Conservation (phyloP, 2,113 vertebrate genomes). For the Forbesichthys papilliferus region DNA sequence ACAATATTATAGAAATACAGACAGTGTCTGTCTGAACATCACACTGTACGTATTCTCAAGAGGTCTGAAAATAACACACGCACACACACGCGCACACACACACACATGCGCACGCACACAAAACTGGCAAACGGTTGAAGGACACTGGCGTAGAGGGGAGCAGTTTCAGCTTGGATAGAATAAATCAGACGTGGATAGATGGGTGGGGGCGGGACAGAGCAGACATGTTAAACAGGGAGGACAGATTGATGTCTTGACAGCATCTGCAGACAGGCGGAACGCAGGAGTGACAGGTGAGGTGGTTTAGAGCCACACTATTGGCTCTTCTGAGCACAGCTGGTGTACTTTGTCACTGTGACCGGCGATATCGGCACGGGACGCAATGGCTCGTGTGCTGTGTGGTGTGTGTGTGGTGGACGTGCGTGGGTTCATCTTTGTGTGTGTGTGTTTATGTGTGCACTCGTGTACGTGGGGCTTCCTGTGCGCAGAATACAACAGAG, state of each 20-base stretch:
- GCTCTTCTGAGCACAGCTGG: slow-evolving; percentile 50
- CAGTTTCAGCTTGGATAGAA: slow-evolving; percentile 11
- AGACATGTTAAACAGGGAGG: slow-evolving; percentile 36
- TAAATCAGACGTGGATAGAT: slow-evolving; percentile 40
- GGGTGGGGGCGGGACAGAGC: slow-evolving; percentile 15
- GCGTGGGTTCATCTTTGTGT: background rate
- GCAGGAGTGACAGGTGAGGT: slow-evolving; percentile 56
- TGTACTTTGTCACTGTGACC: slow-evolving; percentile 56
- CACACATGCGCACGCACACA: background rate
- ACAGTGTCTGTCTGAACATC: background rate
- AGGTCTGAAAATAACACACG: background rate
- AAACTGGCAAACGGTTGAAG: slow-evolving; percentile 7
- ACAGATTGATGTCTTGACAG: slow-evolving; percentile 63
- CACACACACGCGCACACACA: background rate
- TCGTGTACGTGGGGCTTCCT: background rate
- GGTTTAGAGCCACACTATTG: slow-evolving; percentile 52
- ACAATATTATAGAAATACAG: background rate
- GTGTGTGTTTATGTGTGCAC: background rate
- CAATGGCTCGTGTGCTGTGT: slow-evolving; percentile 21
- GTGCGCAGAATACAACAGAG: background rate
- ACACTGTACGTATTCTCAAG: background rate
- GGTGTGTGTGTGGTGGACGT: slow-evolving; percentile 2
- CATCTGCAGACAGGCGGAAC: slow-evolving; percentile 60
- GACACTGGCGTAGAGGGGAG: slow-evolving; percentile 7
- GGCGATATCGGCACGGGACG: slow-evolving; percentile 45